These are phyloP conservation scores for Butorides virescens DNA, from an alignment of 2,113 vertebrate species.

Conservation along the genomic window DNA sequence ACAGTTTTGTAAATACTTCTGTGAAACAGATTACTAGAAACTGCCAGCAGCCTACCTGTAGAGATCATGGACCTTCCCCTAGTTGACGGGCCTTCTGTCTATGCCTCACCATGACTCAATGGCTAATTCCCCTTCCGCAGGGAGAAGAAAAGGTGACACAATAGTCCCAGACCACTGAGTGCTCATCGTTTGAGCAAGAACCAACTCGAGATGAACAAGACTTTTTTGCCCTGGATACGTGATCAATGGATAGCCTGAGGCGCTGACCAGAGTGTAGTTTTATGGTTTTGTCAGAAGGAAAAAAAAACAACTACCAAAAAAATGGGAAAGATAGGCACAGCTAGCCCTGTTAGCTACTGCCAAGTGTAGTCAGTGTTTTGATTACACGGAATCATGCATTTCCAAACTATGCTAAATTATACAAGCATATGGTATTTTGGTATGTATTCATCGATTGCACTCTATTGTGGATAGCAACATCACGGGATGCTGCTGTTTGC, in stretches of 20 bases:
- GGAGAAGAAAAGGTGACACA: background rate
- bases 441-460: background rate
- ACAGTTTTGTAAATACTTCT: background rate
- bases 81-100: background rate
- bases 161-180: background rate
- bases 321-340: background rate
- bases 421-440: background rate
- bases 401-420: background rate
- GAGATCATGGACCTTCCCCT: background rate
- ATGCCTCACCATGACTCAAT: rapidly evolving
- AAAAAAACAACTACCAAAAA: background rate
- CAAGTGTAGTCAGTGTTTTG: background rate
- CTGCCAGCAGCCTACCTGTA: background rate
- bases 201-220: background rate
- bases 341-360: background rate
- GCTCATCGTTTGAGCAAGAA: background rate
- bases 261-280: background rate
- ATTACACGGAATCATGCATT: background rate
- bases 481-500: background rate
- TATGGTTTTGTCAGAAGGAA: background rate
- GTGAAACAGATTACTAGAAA: background rate
- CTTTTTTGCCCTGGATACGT: background rate
- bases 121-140: background rate
- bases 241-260: background rate
- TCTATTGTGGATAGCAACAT: background rate